phyloP scores from a whole-genome alignment of 1,140 invertebrate species.

The Lasioglossum baleicum region DNA sequence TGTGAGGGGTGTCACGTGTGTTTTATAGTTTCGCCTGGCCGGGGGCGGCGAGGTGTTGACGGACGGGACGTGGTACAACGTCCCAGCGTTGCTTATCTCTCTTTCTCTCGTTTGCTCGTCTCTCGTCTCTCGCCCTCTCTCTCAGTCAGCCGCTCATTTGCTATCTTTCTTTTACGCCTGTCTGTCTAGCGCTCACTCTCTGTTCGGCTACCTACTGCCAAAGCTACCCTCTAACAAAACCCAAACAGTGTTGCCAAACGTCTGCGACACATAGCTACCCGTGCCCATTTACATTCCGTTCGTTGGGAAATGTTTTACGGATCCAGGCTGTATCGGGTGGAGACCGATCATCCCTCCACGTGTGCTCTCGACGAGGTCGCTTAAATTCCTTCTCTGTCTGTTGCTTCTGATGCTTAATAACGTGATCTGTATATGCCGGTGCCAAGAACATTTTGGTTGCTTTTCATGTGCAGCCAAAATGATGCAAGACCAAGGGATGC shows the following conservation, averaged over 20 bases:
- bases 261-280: constrained; percentile 73
- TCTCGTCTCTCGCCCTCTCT: constrained; percentile 54
- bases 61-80: constrained; percentile 76
- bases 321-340: constrained; percentile 54
- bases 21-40: constrained; percentile 76
- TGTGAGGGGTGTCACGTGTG: constrained; percentile 74
- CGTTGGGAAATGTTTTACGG: constrained; percentile 67
- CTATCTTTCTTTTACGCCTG: constrained; percentile 37
- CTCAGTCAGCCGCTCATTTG: constrained; percentile 34
- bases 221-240: constrained; percentile 69
- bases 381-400: not conserved
- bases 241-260: constrained; percentile 78
- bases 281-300: constrained; percentile 76
- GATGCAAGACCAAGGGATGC: too few relatives aligned
- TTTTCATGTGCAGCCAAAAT: too few relatives aligned
- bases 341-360: constrained; percentile 22
- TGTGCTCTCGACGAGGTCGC: constrained; percentile 17
- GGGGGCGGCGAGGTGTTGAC: constrained; percentile 76
- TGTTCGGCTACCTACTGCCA: constrained; percentile 69
- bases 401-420: too few relatives aligned
- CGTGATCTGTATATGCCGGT: too few relatives aligned
- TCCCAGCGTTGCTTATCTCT: constrained; percentile 68
- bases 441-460: too few relatives aligned
- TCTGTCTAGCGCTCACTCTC: constrained; percentile 62
- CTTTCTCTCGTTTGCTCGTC: constrained; percentile 44